Percentiles rank a stretch among this genome's conserved stretches.
Evolutionary conservation across 2,797 vertebrate genomes (phyloP).

Genomic region (Acomys russatus): DNA sequence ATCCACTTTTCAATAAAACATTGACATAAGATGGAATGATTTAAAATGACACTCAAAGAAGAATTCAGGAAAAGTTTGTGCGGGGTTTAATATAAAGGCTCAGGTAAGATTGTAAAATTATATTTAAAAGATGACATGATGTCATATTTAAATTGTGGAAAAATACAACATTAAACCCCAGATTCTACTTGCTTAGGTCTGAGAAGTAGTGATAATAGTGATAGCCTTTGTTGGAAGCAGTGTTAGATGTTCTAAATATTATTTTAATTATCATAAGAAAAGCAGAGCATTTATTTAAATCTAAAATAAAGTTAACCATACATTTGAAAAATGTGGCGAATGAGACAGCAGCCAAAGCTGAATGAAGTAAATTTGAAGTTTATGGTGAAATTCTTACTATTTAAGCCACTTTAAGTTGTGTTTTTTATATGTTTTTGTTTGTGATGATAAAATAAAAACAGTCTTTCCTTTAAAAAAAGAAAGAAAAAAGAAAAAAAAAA

Average conservation of each 20-base stretch:
- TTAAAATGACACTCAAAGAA: conserved; percentile 78
- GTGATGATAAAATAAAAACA: not conserved
- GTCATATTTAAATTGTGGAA: conserved; percentile 81
- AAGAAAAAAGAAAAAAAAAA: no score
- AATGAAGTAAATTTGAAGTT: not conserved
- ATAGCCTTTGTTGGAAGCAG: conserved; percentile 69
- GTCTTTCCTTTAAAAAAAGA: not conserved
- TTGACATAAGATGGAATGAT: conserved; percentile 68
- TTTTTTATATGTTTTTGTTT: not conserved
- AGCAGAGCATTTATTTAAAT: not conserved
- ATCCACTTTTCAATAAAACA: conserved; percentile 74
- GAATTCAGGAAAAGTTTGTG: not conserved
- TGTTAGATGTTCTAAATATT: conserved; percentile 70
- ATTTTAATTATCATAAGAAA: not conserved
- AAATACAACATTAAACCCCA: conserved; percentile 81
- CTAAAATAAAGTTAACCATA: not conserved
- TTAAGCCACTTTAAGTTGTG: not conserved
- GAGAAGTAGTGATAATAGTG: conserved; percentile 29
- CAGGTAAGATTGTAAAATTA: conserved; percentile 72
- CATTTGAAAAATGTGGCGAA: not conserved
- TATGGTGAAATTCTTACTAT: not conserved
- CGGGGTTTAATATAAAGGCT: conserved; percentile 70
- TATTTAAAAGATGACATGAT: conserved; percentile 51
- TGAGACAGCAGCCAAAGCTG: not conserved
- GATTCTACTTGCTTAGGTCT: conserved; percentile 49